Conservation (phyloP, 1,140 invertebrate genomes). For the Orchesella cincta region DNA sequence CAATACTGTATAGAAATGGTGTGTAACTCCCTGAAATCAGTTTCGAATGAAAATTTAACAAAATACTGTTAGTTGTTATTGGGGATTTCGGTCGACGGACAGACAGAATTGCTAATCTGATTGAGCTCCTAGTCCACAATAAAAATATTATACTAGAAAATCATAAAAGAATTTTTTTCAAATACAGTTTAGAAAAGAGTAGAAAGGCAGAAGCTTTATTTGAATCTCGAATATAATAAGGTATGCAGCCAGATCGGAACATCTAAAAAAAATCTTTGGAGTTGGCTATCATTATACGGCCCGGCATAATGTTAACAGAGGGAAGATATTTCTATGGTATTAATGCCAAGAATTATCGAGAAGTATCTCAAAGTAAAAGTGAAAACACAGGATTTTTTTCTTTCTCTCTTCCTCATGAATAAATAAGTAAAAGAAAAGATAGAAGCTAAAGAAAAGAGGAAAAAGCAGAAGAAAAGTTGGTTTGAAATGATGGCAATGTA, state of each 20-base stretch:
- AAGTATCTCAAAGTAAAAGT: conserved; percentile 18
- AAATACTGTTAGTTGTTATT: no score
- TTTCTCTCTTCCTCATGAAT: conserved; percentile 9
- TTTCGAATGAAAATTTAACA: no score
- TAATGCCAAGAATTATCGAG: conserved; percentile 14
- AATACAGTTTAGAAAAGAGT: no score
- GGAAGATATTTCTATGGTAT: not conserved
- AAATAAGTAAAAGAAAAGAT: not conserved
- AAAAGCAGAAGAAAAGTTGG: not conserved
- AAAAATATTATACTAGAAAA: no score
- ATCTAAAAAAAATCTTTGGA: not conserved
- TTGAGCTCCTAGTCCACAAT: no score
- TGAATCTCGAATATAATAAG: not conserved
- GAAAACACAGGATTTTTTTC: conserved; percentile 17
- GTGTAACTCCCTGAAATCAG: no score
- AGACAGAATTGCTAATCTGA: not conserved
- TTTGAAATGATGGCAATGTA: not conserved
- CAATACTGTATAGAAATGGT: no score
- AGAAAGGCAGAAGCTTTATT: not conserved
- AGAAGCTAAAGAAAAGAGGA: not conserved
- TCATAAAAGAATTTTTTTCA: no score
- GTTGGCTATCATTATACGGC: not conserved
- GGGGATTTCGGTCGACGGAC: not conserved
- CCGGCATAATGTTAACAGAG: not conserved
- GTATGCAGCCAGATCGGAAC: not conserved